These are phyloP conservation scores for Oreortyx pictus DNA, from an alignment of 2,797 vertebrate genomes.

Conservation along the genomic window DNA sequence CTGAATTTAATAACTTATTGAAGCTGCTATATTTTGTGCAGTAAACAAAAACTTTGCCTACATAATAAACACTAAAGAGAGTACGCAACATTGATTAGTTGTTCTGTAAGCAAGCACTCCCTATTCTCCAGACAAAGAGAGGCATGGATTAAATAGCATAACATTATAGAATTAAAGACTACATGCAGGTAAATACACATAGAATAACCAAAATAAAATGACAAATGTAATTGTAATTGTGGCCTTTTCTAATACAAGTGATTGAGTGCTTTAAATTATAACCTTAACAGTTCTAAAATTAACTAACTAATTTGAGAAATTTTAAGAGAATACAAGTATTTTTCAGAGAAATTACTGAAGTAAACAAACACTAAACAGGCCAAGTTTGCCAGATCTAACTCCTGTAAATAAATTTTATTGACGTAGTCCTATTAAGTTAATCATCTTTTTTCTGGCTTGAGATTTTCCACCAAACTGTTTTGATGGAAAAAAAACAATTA, in stretches of 20 bases:
- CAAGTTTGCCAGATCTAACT: background rate
- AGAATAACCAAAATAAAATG: background rate
- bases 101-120: background rate
- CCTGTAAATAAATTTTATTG: background rate
- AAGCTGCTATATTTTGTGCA: background rate
- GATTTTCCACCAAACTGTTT: background rate
- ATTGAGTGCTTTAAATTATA: background rate
- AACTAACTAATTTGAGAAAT: background rate
- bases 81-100: accelerated
- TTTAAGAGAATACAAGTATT: background rate
- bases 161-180: background rate
- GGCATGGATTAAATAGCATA: background rate
- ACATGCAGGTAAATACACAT: background rate
- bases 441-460: accelerated
- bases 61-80: background rate
- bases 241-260: background rate
- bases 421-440: background rate
- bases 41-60: background rate
- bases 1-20: background rate
- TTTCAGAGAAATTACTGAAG: background rate
- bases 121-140: background rate
- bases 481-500: background rate
- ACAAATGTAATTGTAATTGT: background rate
- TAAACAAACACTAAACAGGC: background rate
- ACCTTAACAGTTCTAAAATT: background rate